Evolutionary conservation across 2,888 invertebrate genomes (phyloP).

Genomic region (Eutolmus rufibarbis): DNA sequence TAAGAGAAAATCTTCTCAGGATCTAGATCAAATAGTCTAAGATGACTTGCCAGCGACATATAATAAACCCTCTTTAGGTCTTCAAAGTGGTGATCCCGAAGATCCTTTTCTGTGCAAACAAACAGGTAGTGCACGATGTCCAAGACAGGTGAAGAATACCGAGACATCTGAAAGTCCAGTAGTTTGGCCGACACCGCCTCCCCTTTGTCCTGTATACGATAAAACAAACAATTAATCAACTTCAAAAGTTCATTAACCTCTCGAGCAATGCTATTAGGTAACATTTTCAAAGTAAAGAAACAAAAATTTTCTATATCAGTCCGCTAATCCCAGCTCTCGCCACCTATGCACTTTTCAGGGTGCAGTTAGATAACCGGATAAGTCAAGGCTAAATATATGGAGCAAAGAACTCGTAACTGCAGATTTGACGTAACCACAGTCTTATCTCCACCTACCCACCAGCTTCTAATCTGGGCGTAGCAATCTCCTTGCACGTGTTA

Average conservation of each 20-base stretch:
- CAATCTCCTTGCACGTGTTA: neutral
- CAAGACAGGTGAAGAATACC: constrained; percentile 56
- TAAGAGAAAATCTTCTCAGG: constrained; percentile 53
- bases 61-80: constrained; percentile 55
- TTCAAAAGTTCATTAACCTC: neutral
- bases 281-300: neutral
- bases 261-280: neutral
- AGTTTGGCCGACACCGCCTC: constrained; percentile 53
- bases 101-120: constrained; percentile 55
- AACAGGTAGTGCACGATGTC: constrained; percentile 57
- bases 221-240: neutral
- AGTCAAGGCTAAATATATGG: constrained; percentile 36
- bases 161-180: constrained; percentile 58
- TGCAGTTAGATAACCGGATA: neutral
- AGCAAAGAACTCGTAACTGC: constrained; percentile 5
- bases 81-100: constrained; percentile 55
- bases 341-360: neutral
- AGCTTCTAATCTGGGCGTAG: neutral
- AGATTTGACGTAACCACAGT: neutral
- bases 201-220: constrained; percentile 42
- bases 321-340: neutral
- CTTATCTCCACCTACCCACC: neutral
- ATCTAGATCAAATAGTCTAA: constrained; percentile 50
- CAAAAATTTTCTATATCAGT: neutral
- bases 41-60: constrained; percentile 49